Conservation (phyloP, 2,113 vertebrate species). For the Brienomyrus longianalis region DNA sequence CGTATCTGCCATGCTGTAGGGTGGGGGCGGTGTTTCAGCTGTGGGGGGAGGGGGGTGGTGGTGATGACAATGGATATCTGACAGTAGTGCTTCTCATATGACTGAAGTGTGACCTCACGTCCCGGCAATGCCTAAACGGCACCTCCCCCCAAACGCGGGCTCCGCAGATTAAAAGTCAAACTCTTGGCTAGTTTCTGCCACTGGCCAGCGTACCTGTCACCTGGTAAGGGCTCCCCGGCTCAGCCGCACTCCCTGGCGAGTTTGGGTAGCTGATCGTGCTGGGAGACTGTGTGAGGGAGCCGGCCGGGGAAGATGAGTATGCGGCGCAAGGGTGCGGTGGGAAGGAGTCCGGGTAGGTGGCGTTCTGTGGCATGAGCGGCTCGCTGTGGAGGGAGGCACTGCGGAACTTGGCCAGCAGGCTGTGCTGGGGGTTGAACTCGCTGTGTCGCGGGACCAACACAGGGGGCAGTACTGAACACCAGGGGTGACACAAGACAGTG, state of each 20-base stretch:
- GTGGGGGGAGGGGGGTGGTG: background rate
- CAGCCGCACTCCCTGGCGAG: slow-evolving; percentile 77
- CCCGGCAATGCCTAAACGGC: background rate
- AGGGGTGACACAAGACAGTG: background rate
- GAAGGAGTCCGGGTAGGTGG: slow-evolving; percentile 89
- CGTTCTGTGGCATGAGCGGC: slow-evolving; percentile 91
- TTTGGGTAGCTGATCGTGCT: slow-evolving; percentile 70
- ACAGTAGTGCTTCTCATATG: background rate
- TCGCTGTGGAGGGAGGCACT: slow-evolving; percentile 84
- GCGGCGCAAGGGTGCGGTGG: slow-evolving; percentile 69
- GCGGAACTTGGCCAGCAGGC: slow-evolving; percentile 86
- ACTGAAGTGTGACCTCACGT: background rate
- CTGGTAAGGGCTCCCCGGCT: slow-evolving; percentile 79
- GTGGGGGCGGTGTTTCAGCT: slow-evolving; percentile 77
- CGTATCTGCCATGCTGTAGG: slow-evolving; percentile 74
- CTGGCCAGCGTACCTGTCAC: slow-evolving; percentile 64
- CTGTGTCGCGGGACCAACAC: slow-evolving; percentile 95
- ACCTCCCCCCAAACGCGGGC: background rate
- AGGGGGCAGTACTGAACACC: slow-evolving; percentile 79
- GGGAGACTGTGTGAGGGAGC: slow-evolving; percentile 72
- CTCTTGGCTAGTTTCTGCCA: background rate
- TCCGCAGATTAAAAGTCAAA: background rate
- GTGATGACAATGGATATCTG: background rate
- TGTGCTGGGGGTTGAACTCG: slow-evolving; percentile 95
- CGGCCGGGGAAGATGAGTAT: slow-evolving; percentile 66